Evolutionary conservation across 2,797 vertebrate genomes (phyloP).

Genomic region (Ctenopoma kingsleyae): DNA sequence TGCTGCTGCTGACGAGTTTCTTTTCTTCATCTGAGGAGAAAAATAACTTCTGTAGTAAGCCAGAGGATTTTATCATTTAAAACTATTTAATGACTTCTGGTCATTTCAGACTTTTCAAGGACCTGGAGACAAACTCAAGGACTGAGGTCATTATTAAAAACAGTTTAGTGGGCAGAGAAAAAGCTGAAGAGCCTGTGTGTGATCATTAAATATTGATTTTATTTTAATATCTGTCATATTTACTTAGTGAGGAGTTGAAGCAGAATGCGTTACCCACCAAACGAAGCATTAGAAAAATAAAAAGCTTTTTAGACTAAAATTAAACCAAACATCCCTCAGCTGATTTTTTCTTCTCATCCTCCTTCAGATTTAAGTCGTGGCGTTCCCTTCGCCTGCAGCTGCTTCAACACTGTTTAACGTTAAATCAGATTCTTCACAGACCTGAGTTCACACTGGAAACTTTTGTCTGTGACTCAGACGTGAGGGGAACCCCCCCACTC

Average conservation of each 20-base stretch:
- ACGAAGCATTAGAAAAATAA: constrained; percentile 51
- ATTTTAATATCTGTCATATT: constrained; percentile 24
- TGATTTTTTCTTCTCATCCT: not conserved
- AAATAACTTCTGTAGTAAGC: too few species aligned
- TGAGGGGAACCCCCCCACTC: too few species aligned
- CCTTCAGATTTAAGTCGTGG: not conserved
- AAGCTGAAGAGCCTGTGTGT: not conserved
- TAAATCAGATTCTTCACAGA: too few species aligned
- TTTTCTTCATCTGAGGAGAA: too few species aligned
- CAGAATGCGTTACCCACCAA: constrained; percentile 7
- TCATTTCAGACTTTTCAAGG: not conserved
- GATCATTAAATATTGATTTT: constrained; percentile 52
- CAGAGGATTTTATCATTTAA: too few species aligned
- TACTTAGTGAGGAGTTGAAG: constrained; percentile 23
- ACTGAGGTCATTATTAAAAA: not conserved
- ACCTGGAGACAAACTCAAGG: not conserved
- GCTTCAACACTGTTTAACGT: not conserved
- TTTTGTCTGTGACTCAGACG: not conserved
- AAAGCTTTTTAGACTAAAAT: constrained; percentile 16
- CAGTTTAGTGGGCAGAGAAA: not conserved
- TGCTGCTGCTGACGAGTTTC: too few species aligned
- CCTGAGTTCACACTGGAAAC: not conserved
- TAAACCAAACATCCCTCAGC: not conserved
- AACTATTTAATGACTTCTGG: too few species aligned
- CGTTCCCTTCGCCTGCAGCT: not conserved